Percentiles rank a stretch among this genome's conserved stretches.
phyloP scores from a whole-genome alignment of 2,113 vertebrate species.

The Ranitomeya imitator region DNA sequence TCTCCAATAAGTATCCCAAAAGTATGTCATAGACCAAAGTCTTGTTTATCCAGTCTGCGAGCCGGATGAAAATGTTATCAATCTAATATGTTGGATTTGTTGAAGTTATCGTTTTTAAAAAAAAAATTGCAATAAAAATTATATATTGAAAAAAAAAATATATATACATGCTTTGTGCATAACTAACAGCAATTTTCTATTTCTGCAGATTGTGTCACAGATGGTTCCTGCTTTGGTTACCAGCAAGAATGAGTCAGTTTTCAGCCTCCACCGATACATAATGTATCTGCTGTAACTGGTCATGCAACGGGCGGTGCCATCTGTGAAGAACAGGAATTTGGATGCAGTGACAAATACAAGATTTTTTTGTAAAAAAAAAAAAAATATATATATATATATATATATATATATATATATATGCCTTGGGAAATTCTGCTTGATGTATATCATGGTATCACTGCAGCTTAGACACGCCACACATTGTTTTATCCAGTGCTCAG shows the following conservation, averaged over 20 bases:
- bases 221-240: background rate
- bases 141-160: too few species aligned
- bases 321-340: background rate
- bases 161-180: background rate
- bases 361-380: constrained; percentile 11
- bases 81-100: too few species aligned
- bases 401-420: background rate
- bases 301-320: background rate
- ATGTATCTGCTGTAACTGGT: background rate
- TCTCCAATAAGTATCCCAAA: too few species aligned
- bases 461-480: background rate
- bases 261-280: background rate
- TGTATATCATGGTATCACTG: background rate
- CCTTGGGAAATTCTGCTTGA: background rate
- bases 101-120: too few species aligned
- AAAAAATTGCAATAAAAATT: too few species aligned
- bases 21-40: too few species aligned
- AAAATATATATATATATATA: background rate
- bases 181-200: background rate
- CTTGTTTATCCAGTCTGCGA: too few species aligned
- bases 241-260: background rate
- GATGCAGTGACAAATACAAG: background rate
- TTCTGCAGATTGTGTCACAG: background rate
- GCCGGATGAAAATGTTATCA: too few species aligned
- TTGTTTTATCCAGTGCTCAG: background rate